A percentile compares a stretch with the other conserved stretches of the same genome.
These are phyloP conservation scores for Corella eumyota DNA, from an alignment of 23 tunicate genomes.

Conservation along the genomic window DNA sequence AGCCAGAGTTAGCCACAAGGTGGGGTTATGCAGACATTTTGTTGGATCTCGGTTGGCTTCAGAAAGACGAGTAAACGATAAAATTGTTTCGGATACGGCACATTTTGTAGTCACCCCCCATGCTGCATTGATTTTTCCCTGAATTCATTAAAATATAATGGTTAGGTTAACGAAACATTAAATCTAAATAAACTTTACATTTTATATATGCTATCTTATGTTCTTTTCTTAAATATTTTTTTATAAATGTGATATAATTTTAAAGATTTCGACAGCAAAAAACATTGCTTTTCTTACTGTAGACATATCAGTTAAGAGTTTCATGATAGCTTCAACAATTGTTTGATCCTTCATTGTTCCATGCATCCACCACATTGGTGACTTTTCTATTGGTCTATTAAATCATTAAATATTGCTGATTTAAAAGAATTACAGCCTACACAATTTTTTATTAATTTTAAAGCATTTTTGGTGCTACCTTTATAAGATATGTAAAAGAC, in stretches of 20 bases:
- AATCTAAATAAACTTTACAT: neutral
- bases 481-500: too few species aligned
- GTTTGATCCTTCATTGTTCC: slow-evolving; percentile 22
- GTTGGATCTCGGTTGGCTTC: slow-evolving; percentile 34
- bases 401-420: too few species aligned
- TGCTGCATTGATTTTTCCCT: slow-evolving; percentile 30
- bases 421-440: too few species aligned
- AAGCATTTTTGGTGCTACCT: too few species aligned
- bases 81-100: slow-evolving; percentile 42
- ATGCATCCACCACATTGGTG: slow-evolving; percentile 42
- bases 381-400: slow-evolving; percentile 12
- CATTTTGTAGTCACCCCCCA: slow-evolving; percentile 45
- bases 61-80: slow-evolving; percentile 26
- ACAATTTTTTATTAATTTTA: too few species aligned
- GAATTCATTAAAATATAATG: too few species aligned
- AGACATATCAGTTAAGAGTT: slow-evolving; percentile 47
- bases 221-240: neutral
- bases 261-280: neutral
- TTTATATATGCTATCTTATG: neutral
- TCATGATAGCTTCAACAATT: slow-evolving; percentile 48
- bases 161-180: too few species aligned
- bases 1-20: slow-evolving; percentile 47
- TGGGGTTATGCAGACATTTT: slow-evolving; percentile 12
- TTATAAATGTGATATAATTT: neutral
- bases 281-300: slow-evolving; percentile 12